phyloP scores from a whole-genome alignment of 2,113 vertebrate genomes.

The Eptesicus fuscus region DNA sequence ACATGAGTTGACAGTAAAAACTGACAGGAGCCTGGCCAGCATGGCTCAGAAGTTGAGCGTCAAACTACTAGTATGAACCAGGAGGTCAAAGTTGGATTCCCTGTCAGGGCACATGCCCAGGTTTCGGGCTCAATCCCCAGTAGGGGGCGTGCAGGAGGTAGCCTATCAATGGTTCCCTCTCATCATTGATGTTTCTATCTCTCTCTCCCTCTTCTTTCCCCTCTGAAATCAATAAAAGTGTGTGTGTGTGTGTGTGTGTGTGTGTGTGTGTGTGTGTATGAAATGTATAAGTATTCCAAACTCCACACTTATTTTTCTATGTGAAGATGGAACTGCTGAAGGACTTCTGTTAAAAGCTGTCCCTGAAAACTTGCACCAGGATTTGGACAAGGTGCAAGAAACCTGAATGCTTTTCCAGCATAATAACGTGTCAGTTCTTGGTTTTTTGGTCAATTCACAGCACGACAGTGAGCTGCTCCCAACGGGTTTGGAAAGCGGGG shows the following conservation, averaged over 20 bases:
- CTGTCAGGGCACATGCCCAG: too few species aligned
- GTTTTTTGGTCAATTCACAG: conserved; percentile 74
- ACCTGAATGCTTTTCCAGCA: conserved; percentile 65
- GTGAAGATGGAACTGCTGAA: conserved; percentile 50
- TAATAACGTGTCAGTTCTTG: conserved; percentile 73
- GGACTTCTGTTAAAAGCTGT: conserved; percentile 50
- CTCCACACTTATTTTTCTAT: conserved; percentile 18
- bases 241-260: too few species aligned
- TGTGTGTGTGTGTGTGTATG: too few species aligned
- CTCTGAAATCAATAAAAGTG: too few species aligned
- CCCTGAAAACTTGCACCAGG: conserved; percentile 48
- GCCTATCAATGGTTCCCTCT: too few species aligned
- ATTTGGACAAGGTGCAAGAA: conserved; percentile 53
- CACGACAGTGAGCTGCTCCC: conserved; percentile 75
- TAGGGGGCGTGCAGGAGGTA: too few species aligned
- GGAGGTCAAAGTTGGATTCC: too few species aligned
- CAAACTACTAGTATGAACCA: too few species aligned
- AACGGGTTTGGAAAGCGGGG: conserved; percentile 78
- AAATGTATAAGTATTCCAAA: conserved; percentile 56
- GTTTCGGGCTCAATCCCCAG: too few species aligned
- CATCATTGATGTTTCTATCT: too few species aligned
- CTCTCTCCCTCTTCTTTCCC: too few species aligned
- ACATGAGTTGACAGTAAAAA: background rate
- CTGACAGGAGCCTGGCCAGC: background rate
- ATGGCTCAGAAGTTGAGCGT: background rate